Percentiles rank a stretch among this genome's conserved stretches.
phyloP scores from a whole-genome alignment of 92 coral and sea anemone genomes.

The Paramuricea clavata region DNA sequence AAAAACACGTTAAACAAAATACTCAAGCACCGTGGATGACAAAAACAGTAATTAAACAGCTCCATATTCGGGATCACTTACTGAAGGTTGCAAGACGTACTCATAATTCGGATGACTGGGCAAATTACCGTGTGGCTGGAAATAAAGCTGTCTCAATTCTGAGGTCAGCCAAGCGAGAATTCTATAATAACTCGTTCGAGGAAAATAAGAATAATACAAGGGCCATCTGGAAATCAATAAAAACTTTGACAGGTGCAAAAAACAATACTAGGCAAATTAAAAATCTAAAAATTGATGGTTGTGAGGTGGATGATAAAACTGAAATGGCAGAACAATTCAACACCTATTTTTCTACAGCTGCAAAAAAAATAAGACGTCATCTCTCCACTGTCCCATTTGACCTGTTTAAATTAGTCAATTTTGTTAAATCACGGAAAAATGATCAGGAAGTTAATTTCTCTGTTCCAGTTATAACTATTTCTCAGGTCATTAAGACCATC shows the following conservation, averaged over 20 bases:
- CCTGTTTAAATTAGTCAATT: constrained; percentile 41
- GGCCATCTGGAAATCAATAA: constrained; percentile 56
- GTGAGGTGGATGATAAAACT: constrained; percentile 29
- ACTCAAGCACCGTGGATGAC: constrained; percentile 49
- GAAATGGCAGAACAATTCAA: constrained; percentile 51
- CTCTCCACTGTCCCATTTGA: constrained; percentile 43
- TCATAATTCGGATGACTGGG: constrained; percentile 34
- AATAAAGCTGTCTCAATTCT: constrained; percentile 57
- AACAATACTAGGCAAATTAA: constrained; percentile 46
- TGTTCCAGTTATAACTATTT: constrained; percentile 13
- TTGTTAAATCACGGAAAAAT: constrained; percentile 42
- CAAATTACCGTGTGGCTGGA: constrained; percentile 56
- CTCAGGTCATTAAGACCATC: constrained; percentile 3
- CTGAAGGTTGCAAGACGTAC: constrained; percentile 56
- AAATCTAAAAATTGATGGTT: constrained; percentile 41
- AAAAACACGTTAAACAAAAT: constrained; percentile 8
- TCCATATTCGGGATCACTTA: constrained; percentile 47
- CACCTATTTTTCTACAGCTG: constrained; percentile 22
- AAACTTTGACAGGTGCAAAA: constrained; percentile 49
- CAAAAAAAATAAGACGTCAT: constrained; percentile 28
- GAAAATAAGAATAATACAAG: constrained; percentile 57
- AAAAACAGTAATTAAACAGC: constrained; percentile 45
- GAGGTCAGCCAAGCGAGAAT: constrained; percentile 66
- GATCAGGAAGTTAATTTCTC: not conserved
- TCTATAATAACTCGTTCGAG: constrained; percentile 50